Conservation (phyloP, 2,797 vertebrate genomes). For the Pagetopsis macropterus region DNA sequence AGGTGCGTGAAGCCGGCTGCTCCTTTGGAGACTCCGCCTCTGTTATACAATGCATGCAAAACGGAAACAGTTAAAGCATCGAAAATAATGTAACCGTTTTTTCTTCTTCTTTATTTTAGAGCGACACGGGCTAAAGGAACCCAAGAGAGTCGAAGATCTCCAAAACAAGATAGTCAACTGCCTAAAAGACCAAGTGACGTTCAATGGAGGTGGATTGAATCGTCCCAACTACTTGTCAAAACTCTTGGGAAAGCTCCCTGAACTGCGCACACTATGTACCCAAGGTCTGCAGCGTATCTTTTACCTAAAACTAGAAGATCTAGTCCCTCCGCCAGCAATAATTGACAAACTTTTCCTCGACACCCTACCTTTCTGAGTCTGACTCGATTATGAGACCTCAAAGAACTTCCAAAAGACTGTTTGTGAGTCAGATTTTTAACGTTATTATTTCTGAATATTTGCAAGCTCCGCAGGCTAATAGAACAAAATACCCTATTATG, state of each 20-base stretch:
- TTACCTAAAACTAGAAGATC: conserved; percentile 99
- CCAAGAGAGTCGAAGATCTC: conserved; percentile 97
- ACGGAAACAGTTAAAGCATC: not conserved
- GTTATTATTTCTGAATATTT: conserved; percentile 68
- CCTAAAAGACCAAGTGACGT: conserved; percentile 99
- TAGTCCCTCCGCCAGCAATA: conserved; percentile 99
- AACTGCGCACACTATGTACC: conserved; percentile 98
- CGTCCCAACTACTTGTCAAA: conserved; percentile 99
- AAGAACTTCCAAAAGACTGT: conserved; percentile 83
- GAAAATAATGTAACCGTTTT: not conserved
- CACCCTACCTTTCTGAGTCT: conserved; percentile 96
- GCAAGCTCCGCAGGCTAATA: conserved; percentile 58
- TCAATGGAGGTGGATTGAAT: conserved; percentile 95
- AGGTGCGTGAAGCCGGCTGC: conserved; percentile 83
- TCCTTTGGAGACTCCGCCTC: not conserved
- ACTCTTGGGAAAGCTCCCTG: conserved; percentile 98
- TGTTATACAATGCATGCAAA: not conserved
- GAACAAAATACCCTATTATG: conserved; percentile 51
- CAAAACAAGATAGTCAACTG: conserved; percentile 99
- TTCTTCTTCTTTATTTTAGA: conserved; percentile 81
- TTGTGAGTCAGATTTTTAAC: conserved; percentile 68
- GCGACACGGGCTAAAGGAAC: conserved; percentile 97
- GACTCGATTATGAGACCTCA: conserved; percentile 77
- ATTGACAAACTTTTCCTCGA: conserved; percentile 99
- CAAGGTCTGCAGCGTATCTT: conserved; percentile 99